These are phyloP conservation scores for Sebastes trivittatus DNA, from an alignment of 2,797 vertebrate species.

Conservation along the genomic window DNA sequence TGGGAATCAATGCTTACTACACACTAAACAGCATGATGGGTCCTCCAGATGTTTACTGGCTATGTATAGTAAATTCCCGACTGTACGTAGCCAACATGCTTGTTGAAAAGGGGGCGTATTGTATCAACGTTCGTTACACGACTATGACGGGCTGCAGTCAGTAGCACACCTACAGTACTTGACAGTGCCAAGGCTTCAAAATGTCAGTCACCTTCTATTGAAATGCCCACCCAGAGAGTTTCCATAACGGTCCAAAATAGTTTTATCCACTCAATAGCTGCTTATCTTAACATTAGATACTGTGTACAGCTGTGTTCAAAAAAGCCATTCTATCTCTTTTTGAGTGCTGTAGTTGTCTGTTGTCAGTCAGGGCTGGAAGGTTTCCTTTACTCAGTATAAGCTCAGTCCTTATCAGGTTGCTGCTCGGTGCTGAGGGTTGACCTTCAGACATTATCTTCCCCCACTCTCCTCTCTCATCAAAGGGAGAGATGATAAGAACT, in stretches of 20 bases:
- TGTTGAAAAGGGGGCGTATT: no score
- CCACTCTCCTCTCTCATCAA: slow-evolving; percentile 74
- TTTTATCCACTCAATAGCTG: not conserved
- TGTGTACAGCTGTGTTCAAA: not conserved
- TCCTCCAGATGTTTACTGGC: no score
- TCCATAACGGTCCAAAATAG: not conserved
- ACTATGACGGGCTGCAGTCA: not conserved
- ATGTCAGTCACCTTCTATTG: not conserved
- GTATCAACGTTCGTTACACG: no score
- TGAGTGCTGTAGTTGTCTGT: slow-evolving; percentile 26
- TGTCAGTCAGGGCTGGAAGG: slow-evolving; percentile 32
- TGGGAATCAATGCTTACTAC: no score
- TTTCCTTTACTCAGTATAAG: slow-evolving; percentile 43
- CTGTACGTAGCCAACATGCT: no score
- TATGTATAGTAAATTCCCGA: no score
- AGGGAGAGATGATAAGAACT: slow-evolving; percentile 74
- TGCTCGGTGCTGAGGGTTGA: slow-evolving; percentile 70
- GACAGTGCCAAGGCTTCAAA: not conserved
- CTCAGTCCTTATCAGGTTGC: slow-evolving; percentile 71
- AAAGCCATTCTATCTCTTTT: not conserved
- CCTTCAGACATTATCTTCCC: slow-evolving; percentile 72
- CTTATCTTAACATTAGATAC: not conserved
- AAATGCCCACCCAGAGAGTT: not conserved
- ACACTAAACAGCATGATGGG: no score
- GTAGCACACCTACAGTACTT: not conserved